phyloP scores from a whole-genome alignment of 2,113 vertebrate genomes.

The Cinclus mexicanus region DNA sequence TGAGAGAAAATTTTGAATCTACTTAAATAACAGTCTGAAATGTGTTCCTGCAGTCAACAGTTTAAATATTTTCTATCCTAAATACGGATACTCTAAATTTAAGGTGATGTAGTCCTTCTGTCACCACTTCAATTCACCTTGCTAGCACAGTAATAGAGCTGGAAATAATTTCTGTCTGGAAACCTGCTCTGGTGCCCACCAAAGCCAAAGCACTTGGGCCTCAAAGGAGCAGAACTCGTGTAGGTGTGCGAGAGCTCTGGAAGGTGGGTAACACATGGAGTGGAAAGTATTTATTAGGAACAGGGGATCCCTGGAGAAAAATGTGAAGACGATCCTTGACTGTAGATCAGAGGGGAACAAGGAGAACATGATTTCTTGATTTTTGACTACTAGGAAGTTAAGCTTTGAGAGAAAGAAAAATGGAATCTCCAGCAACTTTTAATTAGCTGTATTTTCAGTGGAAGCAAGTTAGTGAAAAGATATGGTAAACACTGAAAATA shows the following conservation, averaged over 20 bases:
- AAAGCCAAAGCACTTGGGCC: not conserved
- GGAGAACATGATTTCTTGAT: not conserved
- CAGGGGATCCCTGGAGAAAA: not conserved
- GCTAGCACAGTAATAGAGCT: slow-evolving; percentile 13
- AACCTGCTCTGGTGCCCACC: not conserved
- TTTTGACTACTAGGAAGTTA: not conserved
- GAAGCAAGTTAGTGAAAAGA: not conserved
- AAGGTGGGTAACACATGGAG: not conserved
- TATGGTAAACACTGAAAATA: not conserved
- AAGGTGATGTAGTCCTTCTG: slow-evolving; percentile 46
- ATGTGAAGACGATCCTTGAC: not conserved
- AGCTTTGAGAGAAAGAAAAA: not conserved
- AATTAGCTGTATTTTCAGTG: not conserved
- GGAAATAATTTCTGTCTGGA: slow-evolving; percentile 36
- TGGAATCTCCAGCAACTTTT: not conserved
- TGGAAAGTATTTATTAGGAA: not conserved
- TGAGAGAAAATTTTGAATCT: slow-evolving; percentile 56
- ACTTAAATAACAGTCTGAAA: slow-evolving; percentile 48
- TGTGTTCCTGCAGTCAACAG: slow-evolving; percentile 48
- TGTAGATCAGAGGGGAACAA: not conserved
- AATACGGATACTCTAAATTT: slow-evolving; percentile 53
- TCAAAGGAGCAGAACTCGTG: not conserved
- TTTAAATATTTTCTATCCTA: slow-evolving; percentile 61
- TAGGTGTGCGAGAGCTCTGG: not conserved
- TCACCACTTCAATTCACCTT: slow-evolving; percentile 49